A percentile compares a stretch with the other conserved stretches of the same genome.
These are phyloP conservation scores for Otolemur garnettii DNA, from an alignment of 2,113 vertebrate species.

Conservation along the genomic window DNA sequence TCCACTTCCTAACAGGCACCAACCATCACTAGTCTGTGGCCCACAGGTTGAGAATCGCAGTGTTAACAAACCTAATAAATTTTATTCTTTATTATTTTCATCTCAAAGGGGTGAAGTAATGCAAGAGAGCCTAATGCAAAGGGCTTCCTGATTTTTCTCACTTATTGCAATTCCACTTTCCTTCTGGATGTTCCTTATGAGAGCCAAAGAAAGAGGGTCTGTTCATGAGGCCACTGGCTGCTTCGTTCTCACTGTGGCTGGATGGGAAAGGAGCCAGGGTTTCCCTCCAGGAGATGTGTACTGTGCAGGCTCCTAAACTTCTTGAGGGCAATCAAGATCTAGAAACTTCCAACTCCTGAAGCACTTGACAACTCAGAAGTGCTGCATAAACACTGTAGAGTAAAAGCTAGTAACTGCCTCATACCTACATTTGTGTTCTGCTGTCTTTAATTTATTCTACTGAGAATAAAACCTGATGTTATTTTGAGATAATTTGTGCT, in stretches of 20 bases:
- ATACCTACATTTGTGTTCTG: accelerated
- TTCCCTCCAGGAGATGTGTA: accelerated
- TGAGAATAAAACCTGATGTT: neutral
- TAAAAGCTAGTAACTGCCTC: neutral
- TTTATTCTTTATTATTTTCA: neutral
- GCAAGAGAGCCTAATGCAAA: neutral
- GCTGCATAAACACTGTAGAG: neutral
- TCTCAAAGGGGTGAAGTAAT: neutral
- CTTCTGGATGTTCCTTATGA: neutral
- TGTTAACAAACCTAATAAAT: neutral
- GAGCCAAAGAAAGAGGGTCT: neutral
- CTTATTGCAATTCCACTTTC: neutral
- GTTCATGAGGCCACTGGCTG: neutral
- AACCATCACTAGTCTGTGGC: no score
- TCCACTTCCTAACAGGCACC: no score
- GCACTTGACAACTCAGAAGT: neutral
- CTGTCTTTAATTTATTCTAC: neutral
- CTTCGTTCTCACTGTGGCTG: neutral
- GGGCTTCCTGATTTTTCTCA: neutral
- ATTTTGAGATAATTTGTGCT: neutral
- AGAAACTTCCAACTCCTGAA: neutral
- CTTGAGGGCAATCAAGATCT: neutral
- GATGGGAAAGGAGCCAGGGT: neutral
- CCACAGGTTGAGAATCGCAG: no score
- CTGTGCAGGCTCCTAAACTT: neutral